These are phyloP conservation scores for Portevinia maculata DNA, from an alignment of 2,888 invertebrate genomes.

Conservation along the genomic window DNA sequence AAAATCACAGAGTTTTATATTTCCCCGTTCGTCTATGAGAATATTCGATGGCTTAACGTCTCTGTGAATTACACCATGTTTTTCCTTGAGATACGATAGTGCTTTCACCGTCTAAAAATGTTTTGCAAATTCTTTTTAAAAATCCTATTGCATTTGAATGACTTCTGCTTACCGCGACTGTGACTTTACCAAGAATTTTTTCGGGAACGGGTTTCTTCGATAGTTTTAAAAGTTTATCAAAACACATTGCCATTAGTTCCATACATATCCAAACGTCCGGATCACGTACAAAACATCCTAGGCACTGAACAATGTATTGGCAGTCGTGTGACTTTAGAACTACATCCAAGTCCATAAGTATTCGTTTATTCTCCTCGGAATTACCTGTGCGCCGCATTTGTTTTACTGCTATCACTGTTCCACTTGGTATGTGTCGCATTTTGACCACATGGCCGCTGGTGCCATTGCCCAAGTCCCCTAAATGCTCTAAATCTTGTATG, in stretches of 20 bases:
- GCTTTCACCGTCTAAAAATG: slow-evolving; percentile 94
- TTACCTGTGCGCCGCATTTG: slow-evolving; percentile 99
- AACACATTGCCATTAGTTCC: slow-evolving; percentile 99
- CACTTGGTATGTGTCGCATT: slow-evolving; percentile 95
- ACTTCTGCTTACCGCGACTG: slow-evolving; percentile 91
- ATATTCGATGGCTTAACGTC: slow-evolving; percentile 99
- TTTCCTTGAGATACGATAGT: slow-evolving; percentile 97
- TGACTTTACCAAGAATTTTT: slow-evolving; percentile 97
- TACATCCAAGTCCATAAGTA: slow-evolving; percentile 99
- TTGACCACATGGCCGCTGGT: slow-evolving; percentile 99
- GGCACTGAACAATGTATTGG: slow-evolving; percentile 97
- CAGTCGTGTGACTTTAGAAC: slow-evolving; percentile 99
- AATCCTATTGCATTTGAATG: slow-evolving; percentile 15
- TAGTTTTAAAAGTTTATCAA: slow-evolving; percentile 96
- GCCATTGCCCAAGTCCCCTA: slow-evolving; percentile 95
- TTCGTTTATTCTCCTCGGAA: slow-evolving; percentile 97
- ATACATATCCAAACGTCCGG: slow-evolving; percentile 99
- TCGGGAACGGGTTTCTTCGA: slow-evolving; percentile 96
- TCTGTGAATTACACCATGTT: slow-evolving; percentile 98
- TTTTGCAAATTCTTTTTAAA: slow-evolving; percentile 2
- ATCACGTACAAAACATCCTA: slow-evolving; percentile 98
- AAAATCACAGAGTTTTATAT: slow-evolving; percentile 99
- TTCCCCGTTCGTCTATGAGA: slow-evolving; percentile 95
- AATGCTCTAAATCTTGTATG: slow-evolving; percentile 91
- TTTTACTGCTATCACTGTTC: slow-evolving; percentile 96